Evolutionary conservation across 2,797 vertebrate species (phyloP).

Genomic region (Smutsia gigantea): DNA sequence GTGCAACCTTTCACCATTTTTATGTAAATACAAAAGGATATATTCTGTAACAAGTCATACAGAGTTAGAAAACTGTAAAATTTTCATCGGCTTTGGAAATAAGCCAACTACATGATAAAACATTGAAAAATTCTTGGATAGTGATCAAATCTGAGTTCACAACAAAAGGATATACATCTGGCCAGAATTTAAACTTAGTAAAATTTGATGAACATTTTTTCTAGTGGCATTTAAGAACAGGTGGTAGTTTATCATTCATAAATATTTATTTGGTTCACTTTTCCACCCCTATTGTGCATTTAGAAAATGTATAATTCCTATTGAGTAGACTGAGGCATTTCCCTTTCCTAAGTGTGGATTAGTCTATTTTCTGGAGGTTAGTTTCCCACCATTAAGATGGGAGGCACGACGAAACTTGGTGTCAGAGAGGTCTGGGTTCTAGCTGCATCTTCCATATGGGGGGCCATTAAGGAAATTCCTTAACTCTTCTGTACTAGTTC

Average conservation of each 20-base stretch:
- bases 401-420: neutral
- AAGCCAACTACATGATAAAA: slow-evolving; percentile 20
- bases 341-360: neutral
- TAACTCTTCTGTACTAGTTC: neutral
- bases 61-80: neutral
- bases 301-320: neutral
- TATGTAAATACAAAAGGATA: neutral
- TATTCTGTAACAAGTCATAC: neutral
- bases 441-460: neutral
- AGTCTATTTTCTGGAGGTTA: neutral
- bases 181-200: slow-evolving; percentile 53
- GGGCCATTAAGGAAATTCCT: neutral
- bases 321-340: neutral
- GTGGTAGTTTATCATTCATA: slow-evolving; percentile 6
- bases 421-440: neutral
- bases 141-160: slow-evolving; percentile 39
- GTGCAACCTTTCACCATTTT: neutral
- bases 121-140: slow-evolving; percentile 26
- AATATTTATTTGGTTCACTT: slow-evolving; percentile 15
- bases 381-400: neutral
- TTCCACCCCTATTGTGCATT: neutral
- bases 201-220: slow-evolving; percentile 14
- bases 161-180: slow-evolving; percentile 33
- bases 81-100: slow-evolving; percentile 53
- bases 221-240: neutral